Percentiles rank a stretch among this genome's conserved stretches.
These are phyloP conservation scores for Aptenodytes patagonicus DNA, from an alignment of 2,113 vertebrate species.

Conservation along the genomic window DNA sequence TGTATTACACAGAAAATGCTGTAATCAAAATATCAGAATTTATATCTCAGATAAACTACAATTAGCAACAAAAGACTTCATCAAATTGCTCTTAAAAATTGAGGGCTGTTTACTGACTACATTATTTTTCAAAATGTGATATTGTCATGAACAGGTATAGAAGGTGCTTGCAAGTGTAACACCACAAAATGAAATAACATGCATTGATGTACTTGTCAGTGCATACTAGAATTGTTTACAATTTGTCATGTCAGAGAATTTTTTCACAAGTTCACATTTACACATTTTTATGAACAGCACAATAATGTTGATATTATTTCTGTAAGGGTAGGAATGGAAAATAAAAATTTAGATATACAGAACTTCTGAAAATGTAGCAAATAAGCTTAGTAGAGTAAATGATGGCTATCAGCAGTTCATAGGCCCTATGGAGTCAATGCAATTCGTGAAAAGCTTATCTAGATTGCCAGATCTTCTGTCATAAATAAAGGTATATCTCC, in stretches of 20 bases:
- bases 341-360: conserved; percentile 14
- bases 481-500: conserved; percentile 21
- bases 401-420: conserved; percentile 12
- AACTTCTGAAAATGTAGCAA: conserved; percentile 10
- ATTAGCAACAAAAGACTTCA: background rate
- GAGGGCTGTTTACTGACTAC: background rate
- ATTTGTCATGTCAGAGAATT: background rate
- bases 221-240: background rate
- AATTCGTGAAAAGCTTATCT: conserved; percentile 47
- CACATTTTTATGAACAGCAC: background rate
- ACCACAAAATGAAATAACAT: background rate
- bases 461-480: conserved; percentile 29
- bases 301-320: conserved; percentile 26
- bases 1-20: background rate
- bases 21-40: background rate
- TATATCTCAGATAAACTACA: background rate
- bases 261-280: background rate
- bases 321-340: background rate
- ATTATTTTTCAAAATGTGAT: background rate
- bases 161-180: background rate
- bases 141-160: background rate
- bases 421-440: background rate
- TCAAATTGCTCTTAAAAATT: background rate
- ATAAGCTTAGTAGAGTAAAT: background rate
- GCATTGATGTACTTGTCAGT: background rate